Base-by-base conservation (phyloP, 2,113 vertebrate species). In the Blennius ocellaris region DNA sequence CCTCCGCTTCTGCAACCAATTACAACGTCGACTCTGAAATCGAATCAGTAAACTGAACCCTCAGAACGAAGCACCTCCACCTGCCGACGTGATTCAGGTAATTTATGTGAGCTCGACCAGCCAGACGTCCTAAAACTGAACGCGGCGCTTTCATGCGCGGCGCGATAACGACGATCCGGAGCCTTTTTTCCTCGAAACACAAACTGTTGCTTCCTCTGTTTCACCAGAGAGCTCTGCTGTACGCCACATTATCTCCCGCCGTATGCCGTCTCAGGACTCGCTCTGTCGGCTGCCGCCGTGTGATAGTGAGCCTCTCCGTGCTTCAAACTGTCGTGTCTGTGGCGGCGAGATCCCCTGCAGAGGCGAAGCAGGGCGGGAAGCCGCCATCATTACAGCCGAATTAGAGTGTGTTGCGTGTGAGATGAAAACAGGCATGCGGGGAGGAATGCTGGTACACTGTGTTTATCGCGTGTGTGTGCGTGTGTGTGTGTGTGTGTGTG, bases 381-480 rank as follows among this genome's bases (percentile, higher is more conserved):
- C 51, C 83, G 82, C 69, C 64, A 65, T 92, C 82, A 78, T 83
- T 83, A 85, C 82, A 15, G 69, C 81, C 73, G 77, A 37, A 75
- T 36, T 39, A 41, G 43, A 56, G 72, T 60, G 40, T 41, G 67
- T 67, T 50, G 69, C 47, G 9, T 67, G 63, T 63, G 63, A 65
- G 40, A 57, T 51, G 37, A 77, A 51, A 53, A 76, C 67, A 84
- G 36, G 53, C 17, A 43, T 69, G 51, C 54, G 51, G 64, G 64
- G 55, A 41, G 75, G 66, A 77, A 81, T 69, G 76, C 21, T 51
- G 47, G 73, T 69, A 57, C 37, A 8, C 47, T 63, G 40, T 73
- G 67, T 76, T 63, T 53, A 56, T 2, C 7, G 65, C 41, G 36
- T 61, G 45, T 64, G 70, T 40, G 45, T 15, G 53, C 44, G 65